Conservation (phyloP, 2,797 vertebrate genomes). For the Nannoperca australis region DNA sequence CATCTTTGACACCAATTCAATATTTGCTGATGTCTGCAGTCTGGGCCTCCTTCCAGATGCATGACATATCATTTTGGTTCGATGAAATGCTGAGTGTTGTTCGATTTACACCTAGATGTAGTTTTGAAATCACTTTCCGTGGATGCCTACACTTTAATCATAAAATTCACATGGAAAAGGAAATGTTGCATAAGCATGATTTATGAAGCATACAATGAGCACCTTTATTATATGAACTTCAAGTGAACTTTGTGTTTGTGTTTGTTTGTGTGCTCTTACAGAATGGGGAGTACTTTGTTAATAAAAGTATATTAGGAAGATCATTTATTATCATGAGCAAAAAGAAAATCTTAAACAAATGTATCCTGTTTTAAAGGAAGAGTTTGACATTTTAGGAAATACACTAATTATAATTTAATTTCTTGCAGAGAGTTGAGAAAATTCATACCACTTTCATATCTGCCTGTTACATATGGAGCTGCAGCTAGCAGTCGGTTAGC, state of each 20-base stretch:
- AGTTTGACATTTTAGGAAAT: neutral
- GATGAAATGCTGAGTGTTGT: conserved; percentile 1
- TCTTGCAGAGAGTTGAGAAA: neutral
- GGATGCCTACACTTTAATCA: neutral
- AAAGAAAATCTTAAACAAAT: neutral
- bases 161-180: neutral
- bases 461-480: neutral
- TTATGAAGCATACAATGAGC: neutral
- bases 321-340: no score
- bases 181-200: neutral
- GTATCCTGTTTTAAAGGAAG: neutral
- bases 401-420: neutral
- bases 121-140: conserved; percentile 3
- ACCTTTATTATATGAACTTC: neutral
- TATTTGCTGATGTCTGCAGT: conserved; percentile 19
- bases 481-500: neutral
- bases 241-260: conserved; percentile 2
- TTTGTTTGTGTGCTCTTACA: neutral
- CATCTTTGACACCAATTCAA: neutral
- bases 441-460: neutral
- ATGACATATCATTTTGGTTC: neutral
- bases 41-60: conserved; percentile 1
- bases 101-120: neutral
- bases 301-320: neutral
- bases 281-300: neutral